A percentile compares a stretch with the other conserved stretches of the same genome.
These are phyloP conservation scores for Pedetes capensis DNA, from an alignment of 2,113 vertebrate species.

Conservation along the genomic window DNA sequence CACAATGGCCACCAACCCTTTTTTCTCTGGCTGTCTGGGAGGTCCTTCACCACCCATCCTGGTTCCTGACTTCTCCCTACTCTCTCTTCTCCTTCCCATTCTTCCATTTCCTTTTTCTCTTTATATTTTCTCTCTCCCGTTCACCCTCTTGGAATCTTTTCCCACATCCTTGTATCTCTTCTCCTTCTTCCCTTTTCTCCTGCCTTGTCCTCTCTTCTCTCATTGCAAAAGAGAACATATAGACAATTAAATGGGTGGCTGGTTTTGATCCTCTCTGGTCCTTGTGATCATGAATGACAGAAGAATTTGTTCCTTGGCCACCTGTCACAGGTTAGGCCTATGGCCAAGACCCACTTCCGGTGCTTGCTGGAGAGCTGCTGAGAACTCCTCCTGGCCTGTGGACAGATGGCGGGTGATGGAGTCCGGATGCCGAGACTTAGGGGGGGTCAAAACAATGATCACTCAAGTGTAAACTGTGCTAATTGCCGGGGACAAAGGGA, in stretches of 20 bases:
- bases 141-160: neutral
- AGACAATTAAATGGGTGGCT: neutral
- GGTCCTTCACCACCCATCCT: neutral
- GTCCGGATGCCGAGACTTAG: slow-evolving; percentile 74
- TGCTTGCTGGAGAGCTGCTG: slow-evolving; percentile 51
- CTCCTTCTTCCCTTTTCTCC: neutral
- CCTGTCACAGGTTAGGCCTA: slow-evolving; percentile 52
- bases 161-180: neutral
- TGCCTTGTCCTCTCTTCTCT: neutral
- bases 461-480: slow-evolving; percentile 72
- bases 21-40: neutral
- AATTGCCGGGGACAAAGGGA: slow-evolving; percentile 76
- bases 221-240: neutral
- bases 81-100: neutral
- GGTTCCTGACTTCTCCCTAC: neutral
- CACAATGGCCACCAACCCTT: neutral
- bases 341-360: slow-evolving; percentile 72
- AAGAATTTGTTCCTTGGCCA: slow-evolving; percentile 54
- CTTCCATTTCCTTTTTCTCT: neutral
- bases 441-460: slow-evolving; percentile 73
- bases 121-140: neutral
- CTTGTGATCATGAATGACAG: slow-evolving; percentile 47
- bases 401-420: slow-evolving; percentile 76
- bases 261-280: slow-evolving; percentile 19
- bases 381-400: slow-evolving; percentile 42